Base-by-base conservation (phyloP, 2,797 vertebrate species). In the Protosalanx chinensis region DNA sequence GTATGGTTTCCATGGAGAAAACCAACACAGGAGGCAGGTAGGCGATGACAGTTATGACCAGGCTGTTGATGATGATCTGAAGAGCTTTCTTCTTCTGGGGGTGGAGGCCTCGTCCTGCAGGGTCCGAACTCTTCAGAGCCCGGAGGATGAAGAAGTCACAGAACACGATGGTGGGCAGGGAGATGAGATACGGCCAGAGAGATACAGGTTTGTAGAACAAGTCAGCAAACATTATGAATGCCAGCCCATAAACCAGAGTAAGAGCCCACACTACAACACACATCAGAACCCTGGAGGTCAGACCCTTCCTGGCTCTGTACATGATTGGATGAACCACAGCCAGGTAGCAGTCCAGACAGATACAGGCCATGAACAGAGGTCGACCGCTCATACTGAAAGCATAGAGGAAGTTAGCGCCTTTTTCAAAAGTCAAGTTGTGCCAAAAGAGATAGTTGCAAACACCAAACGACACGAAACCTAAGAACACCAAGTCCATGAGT, bases 311-410 rank as follows among this genome's bases (percentile, higher is more conserved):
- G 10, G 41, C 30, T 60, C 71, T 78, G 67, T 84, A 89, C 20
- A 58, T 12, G 30, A 88, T 58, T 0, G 87, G 89, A 64, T 87
- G 69, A n/a, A 84, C 67, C 58, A 90, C 88, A 27, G 88, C 85
- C 41, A 88, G n/a, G 68, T 82, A 79, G 63, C 84, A 84, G 62
- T 89, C 84, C 67, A 78, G 75, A 65, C 88, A 88, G 49, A 86
- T 73, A 18, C 82, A 90, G 2, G 76, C 76, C n/a, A 83, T 87
- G 0, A 90, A 67, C 1, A 90, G 81, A 70, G 88, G 88, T 57
- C 81, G 76, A 0, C 87, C 85, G 7, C n/a, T 70, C 35, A 88
- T 15, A 57, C 71, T 76, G 5, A 87, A 32, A 12, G 71, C 29
- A 1, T 75, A 84, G 64, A 87, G 6, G 1, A 83, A 83, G 13